Evolutionary conservation across 1,140 invertebrate species (phyloP).

Genomic region (Meloidogyne exigua): DNA sequence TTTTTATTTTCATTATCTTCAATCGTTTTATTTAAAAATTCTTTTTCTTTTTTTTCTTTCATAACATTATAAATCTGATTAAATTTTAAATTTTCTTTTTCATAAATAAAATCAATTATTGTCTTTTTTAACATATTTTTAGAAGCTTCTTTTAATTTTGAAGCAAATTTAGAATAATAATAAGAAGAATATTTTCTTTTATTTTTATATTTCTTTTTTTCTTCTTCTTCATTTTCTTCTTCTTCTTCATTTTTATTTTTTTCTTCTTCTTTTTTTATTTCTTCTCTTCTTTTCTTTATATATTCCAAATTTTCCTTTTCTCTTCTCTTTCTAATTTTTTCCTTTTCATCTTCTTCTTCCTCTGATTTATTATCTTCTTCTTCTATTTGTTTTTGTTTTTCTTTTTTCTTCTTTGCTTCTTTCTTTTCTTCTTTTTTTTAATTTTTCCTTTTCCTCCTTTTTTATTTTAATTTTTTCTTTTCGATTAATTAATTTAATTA

Average conservation of each 20-base stretch:
- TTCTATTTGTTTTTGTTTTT: not conserved
- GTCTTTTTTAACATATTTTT: not conserved
- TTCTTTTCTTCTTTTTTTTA: not conserved
- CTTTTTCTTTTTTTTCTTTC: not conserved
- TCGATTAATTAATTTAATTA: not conserved
- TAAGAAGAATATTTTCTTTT: not conserved
- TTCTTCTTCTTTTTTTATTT: too few species aligned
- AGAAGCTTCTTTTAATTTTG: not conserved
- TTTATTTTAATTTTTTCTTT: not conserved
- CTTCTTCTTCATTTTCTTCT: not conserved
- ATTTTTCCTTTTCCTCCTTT: not conserved
- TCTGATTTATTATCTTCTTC: not conserved
- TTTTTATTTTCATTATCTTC: not conserved
- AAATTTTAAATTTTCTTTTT: slow-evolving; percentile 6
- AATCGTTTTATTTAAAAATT: not conserved
- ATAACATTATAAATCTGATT: not conserved
- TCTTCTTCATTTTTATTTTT: too few species aligned
- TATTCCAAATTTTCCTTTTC: too few species aligned
- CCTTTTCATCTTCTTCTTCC: not conserved
- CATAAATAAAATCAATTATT: not conserved
- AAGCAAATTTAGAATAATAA: not conserved
- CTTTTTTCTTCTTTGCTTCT: not conserved
- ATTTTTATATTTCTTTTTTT: not conserved
- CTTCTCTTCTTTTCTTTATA: too few species aligned
- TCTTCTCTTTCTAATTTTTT: not conserved